phyloP scores from a whole-genome alignment of 2,888 invertebrate genomes.

The Melieria omissa region DNA sequence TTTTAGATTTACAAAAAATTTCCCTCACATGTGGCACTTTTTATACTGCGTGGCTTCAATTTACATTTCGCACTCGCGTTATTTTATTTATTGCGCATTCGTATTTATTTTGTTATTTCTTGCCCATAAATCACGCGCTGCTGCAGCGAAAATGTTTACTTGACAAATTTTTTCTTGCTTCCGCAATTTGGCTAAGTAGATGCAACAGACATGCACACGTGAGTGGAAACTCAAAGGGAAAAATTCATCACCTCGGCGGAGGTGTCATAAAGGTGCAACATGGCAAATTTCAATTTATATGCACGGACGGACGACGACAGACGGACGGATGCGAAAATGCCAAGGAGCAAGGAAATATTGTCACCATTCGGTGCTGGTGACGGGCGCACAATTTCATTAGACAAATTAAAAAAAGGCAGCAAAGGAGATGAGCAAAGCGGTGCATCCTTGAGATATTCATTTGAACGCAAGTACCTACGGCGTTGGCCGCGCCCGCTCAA shows the following conservation, averaged over 20 bases:
- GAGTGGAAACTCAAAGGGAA: slow-evolving; percentile 53
- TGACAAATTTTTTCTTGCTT: slow-evolving; percentile 32
- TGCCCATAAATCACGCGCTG: slow-evolving; percentile 17
- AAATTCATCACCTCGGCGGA: slow-evolving; percentile 56
- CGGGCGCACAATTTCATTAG: slow-evolving; percentile 60
- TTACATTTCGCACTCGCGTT: no score
- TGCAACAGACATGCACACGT: background rate
- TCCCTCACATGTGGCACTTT: no score
- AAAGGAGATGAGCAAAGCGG: slow-evolving; percentile 7
- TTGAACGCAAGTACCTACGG: background rate
- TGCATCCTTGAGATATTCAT: slow-evolving; percentile 41
- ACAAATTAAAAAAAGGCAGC: slow-evolving; percentile 61
- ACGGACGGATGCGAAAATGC: slow-evolving; percentile 22
- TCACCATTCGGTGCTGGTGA: slow-evolving; percentile 38
- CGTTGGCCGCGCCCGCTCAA: background rate
- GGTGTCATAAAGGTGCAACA: slow-evolving; percentile 62
- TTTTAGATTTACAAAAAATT: no score
- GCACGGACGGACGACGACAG: slow-evolving; percentile 50
- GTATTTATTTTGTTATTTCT: slow-evolving; percentile 36
- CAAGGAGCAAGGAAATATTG: slow-evolving; percentile 42
- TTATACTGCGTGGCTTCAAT: no score
- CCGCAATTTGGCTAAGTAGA: slow-evolving; percentile 54
- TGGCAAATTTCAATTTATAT: slow-evolving; percentile 67
- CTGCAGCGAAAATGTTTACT: slow-evolving; percentile 24
- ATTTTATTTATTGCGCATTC: slow-evolving; percentile 38